A percentile compares a stretch with the other conserved stretches of the same genome.
Evolutionary conservation across 2,888 invertebrate species (phyloP).

Genomic region (Aelia acuminata): DNA sequence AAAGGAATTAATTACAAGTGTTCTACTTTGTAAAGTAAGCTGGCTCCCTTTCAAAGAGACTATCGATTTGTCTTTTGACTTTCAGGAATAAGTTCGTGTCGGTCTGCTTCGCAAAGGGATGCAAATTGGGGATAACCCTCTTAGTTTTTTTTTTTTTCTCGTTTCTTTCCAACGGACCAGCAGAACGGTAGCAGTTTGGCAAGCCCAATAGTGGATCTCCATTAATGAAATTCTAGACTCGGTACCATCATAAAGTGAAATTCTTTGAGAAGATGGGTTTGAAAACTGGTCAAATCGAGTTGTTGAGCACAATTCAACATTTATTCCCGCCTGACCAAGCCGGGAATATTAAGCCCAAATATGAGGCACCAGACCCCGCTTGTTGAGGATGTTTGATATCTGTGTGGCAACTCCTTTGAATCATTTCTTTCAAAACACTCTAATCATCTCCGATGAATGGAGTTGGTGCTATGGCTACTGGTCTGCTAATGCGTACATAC

Average conservation of each 20-base stretch:
- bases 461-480: not conserved
- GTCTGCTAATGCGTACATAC: not conserved
- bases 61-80: conserved; percentile 39
- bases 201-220: not conserved
- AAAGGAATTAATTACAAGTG: conserved; percentile 41
- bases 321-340: conserved; percentile 16
- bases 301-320: conserved; percentile 49
- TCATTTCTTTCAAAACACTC: not conserved
- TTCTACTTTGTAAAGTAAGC: conserved; percentile 31
- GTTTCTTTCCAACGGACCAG: not conserved
- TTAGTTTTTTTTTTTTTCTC: not conserved
- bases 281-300: conserved; percentile 51
- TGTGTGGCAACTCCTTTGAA: not conserved
- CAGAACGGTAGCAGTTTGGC: conserved; percentile 35
- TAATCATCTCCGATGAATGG: not conserved
- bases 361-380: not conserved
- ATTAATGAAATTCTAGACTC: conserved; percentile 54
- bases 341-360: not conserved
- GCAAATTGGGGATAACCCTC: conserved; percentile 49
- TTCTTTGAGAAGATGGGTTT: conserved; percentile 45
- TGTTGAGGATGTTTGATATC: not conserved
- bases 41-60: conserved; percentile 30
- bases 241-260: conserved; percentile 55
- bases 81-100: conserved; percentile 1
- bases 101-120: conserved; percentile 29